Percentiles rank a stretch among this genome's conserved stretches.
Evolutionary conservation across 2,113 vertebrate genomes (phyloP).

Genomic region (Sebastes fasciatus): DNA sequence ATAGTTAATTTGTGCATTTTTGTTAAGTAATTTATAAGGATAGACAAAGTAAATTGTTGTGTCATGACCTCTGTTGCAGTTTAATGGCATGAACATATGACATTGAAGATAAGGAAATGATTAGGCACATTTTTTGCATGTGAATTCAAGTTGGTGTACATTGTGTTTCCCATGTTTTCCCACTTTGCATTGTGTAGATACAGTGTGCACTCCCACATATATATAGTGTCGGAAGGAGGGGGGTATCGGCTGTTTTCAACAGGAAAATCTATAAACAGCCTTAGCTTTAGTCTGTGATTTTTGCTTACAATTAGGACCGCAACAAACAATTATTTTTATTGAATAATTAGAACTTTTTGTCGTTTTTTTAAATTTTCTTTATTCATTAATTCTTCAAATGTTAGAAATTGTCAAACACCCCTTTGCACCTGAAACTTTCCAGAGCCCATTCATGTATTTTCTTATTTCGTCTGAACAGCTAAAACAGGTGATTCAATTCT

Average conservation of each 20-base stretch:
- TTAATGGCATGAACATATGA: not conserved
- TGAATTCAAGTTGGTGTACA: not conserved
- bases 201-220: not conserved
- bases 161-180: not conserved
- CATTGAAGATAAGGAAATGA: constrained; percentile 27
- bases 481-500: not conserved
- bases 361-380: not conserved
- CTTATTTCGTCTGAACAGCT: not conserved
- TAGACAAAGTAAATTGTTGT: not conserved
- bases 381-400: not conserved
- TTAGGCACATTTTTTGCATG: not conserved
- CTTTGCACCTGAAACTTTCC: not conserved
- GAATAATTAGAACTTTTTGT: not conserved
- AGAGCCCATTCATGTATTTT: not conserved
- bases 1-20: constrained; percentile 17
- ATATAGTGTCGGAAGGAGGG: not conserved
- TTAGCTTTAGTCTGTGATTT: not conserved
- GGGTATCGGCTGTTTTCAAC: not conserved
- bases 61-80: not conserved
- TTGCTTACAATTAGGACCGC: not conserved
- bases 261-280: no score
- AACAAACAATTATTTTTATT: not conserved
- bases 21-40: constrained; percentile 1
- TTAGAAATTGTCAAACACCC: not conserved
- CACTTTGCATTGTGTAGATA: not conserved